phyloP scores from a whole-genome alignment of 2,888 invertebrate species.

The Erebia palarica region DNA sequence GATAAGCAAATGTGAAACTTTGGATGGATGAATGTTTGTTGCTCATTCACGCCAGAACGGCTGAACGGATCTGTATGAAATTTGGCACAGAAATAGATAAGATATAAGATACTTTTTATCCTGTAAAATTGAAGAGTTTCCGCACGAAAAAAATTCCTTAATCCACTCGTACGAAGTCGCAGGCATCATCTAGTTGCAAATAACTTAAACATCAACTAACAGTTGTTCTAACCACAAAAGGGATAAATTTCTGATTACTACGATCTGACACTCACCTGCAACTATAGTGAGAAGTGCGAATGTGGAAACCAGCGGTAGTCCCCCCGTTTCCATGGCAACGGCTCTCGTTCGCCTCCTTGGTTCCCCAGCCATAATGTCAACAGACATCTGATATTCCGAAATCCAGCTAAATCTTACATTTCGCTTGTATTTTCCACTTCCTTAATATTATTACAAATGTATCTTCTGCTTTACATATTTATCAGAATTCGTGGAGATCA shows the following conservation, averaged over 20 bases:
- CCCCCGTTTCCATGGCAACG: conserved; percentile 72
- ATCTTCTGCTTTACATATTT: conserved; percentile 17
- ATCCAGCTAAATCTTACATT: conserved; percentile 53
- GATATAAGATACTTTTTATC: too few species aligned
- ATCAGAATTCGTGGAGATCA: neutral
- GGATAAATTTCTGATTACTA: neutral
- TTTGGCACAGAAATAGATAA: too few species aligned
- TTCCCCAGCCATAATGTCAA: conserved; percentile 65
- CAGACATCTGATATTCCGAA: conserved; percentile 50
- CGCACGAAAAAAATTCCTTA: too few species aligned
- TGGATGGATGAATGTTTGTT: too few species aligned
- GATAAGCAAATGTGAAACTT: too few species aligned
- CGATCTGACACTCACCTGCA: conserved; percentile 60
- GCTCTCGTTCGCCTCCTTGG: conserved; percentile 56
- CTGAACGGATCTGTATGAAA: too few species aligned
- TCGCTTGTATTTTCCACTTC: conserved; percentile 43
- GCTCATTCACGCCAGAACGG: too few species aligned
- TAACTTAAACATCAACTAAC: neutral
- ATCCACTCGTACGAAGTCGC: too few species aligned
- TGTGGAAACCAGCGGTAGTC: conserved; percentile 72
- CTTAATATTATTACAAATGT: conserved; percentile 16
- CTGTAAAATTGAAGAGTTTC: too few species aligned
- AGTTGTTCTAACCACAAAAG: neutral
- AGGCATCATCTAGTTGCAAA: neutral
- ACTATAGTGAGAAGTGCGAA: conserved; percentile 76